Conservation (phyloP, 2,113 vertebrate genomes). For the Trematocara nigrifrons region DNA sequence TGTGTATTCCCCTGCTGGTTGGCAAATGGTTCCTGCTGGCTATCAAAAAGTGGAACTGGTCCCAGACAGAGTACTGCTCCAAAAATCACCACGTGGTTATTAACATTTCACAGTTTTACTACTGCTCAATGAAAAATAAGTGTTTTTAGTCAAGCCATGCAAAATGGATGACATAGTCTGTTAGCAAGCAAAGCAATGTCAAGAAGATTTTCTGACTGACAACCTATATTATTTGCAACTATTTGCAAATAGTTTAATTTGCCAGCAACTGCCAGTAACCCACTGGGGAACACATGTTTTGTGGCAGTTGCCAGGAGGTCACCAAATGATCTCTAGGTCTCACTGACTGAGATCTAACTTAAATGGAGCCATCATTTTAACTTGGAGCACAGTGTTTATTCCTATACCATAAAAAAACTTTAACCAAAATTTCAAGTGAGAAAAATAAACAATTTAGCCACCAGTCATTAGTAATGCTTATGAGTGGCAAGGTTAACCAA, state of each 20-base stretch:
- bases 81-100: not conserved
- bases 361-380: not conserved
- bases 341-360: not conserved
- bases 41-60: not conserved
- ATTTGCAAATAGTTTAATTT: not conserved
- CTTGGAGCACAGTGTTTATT: not conserved
- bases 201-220: not conserved
- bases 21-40: not conserved
- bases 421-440: not conserved
- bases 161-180: not conserved
- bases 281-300: not conserved
- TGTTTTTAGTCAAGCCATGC: not conserved
- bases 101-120: not conserved
- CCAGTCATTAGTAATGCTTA: not conserved
- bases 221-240: not conserved
- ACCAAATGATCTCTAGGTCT: not conserved
- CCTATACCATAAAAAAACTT: not conserved
- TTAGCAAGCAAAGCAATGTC: not conserved
- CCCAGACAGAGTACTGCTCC: not conserved
- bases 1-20: not conserved
- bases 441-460: not conserved
- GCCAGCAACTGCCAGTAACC: not conserved
- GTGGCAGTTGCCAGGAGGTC: not conserved
- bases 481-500: not conserved
- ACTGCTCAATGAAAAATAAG: not conserved